phyloP scores from a whole-genome alignment of 2,888 invertebrate genomes.

The Agonopterix heracliana region DNA sequence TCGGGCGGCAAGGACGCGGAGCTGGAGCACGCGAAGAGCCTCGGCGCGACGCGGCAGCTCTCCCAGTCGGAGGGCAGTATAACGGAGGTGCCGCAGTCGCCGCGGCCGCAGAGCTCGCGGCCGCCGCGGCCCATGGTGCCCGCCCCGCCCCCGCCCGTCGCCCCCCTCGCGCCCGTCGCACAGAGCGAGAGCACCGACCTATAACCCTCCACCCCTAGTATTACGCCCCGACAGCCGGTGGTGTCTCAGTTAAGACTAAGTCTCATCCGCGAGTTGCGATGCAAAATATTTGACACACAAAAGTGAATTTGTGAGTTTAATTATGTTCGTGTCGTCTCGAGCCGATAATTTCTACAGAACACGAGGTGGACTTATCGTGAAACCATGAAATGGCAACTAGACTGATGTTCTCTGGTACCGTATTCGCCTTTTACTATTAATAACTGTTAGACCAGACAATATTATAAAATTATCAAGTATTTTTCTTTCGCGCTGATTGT shows the following conservation, averaged over 20 bases:
- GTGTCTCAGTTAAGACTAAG: slow-evolving; percentile 1
- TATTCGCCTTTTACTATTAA: not conserved
- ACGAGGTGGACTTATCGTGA: too few relatives aligned
- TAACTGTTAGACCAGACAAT: not conserved
- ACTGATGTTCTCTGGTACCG: not conserved
- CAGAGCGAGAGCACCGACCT: slow-evolving; percentile 51
- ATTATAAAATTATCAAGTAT: slow-evolving; percentile 11
- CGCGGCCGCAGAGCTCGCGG: slow-evolving; percentile 37
- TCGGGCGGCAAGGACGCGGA: slow-evolving; percentile 63
- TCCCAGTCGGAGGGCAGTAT: slow-evolving; percentile 79
- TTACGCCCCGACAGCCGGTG: slow-evolving; percentile 5
- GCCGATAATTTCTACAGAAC: too few relatives aligned
- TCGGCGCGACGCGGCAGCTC: slow-evolving; percentile 60
- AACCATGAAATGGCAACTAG: not conserved
- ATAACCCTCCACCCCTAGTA: slow-evolving; percentile 26
- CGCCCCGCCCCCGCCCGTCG: slow-evolving; percentile 44
- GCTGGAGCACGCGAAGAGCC: slow-evolving; percentile 51
- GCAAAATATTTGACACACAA: not conserved
- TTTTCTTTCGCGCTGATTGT: slow-evolving; percentile 47
- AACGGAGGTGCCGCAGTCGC: slow-evolving; percentile 64
- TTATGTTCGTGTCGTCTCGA: too few relatives aligned
- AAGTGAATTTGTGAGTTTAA: not conserved
- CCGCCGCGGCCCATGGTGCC: slow-evolving; percentile 44
- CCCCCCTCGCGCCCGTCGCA: slow-evolving; percentile 17
- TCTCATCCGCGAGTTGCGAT: not conserved